These are phyloP conservation scores for Monopterus albus DNA, from an alignment of 2,113 vertebrate species.

Conservation along the genomic window DNA sequence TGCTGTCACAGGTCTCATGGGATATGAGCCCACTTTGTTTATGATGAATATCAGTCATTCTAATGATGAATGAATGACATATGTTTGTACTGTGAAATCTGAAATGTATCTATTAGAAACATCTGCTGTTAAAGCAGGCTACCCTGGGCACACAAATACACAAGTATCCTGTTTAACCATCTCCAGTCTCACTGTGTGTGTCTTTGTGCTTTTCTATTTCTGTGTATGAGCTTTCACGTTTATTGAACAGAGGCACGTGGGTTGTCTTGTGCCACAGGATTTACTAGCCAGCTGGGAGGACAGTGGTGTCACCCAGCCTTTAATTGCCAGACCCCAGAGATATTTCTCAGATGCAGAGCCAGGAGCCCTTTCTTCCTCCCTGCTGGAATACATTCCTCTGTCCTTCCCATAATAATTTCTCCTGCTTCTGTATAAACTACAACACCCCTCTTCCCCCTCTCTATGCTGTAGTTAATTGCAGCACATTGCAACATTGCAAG, in stretches of 20 bases:
- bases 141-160: not conserved
- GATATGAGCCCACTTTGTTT: not conserved
- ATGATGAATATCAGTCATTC: not conserved
- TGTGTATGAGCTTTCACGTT: conserved; percentile 32
- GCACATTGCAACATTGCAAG: conserved; percentile 64
- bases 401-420: conserved; percentile 65
- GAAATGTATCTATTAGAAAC: too few species aligned
- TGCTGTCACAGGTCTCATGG: not conserved
- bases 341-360: conserved; percentile 53
- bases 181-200: not conserved
- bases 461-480: conserved; percentile 62
- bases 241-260: conserved; percentile 58
- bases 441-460: conserved; percentile 30
- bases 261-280: conserved; percentile 58
- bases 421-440: conserved; percentile 47
- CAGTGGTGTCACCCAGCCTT: conserved; percentile 60
- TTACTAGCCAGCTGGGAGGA: conserved; percentile 59
- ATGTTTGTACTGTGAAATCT: too few species aligned
- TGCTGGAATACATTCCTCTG: conserved; percentile 48
- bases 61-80: not conserved
- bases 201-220: conserved; percentile 7
- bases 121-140: not conserved
- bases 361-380: conserved; percentile 34
- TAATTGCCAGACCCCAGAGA: conserved; percentile 77
- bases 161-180: conserved; percentile 3